phyloP scores from a whole-genome alignment of 2,797 vertebrate genomes.

The Gambusia yucatana region DNA sequence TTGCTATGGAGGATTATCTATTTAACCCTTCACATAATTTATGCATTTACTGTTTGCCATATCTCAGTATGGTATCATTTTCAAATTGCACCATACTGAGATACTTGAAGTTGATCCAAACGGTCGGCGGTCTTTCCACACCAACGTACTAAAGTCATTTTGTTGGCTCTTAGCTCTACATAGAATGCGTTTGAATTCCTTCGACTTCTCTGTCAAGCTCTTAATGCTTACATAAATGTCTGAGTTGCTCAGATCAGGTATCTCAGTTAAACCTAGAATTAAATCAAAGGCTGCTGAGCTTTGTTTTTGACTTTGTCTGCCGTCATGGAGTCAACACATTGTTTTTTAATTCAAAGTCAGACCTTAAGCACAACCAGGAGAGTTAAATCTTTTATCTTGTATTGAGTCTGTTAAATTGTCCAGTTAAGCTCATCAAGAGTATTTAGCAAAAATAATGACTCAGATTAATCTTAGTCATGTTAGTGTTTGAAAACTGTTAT shows the following conservation, averaged over 20 bases:
- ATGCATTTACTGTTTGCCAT: not conserved
- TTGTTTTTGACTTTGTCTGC: not conserved
- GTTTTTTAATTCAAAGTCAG: not conserved
- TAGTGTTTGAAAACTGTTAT: not conserved
- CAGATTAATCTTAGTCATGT: not conserved
- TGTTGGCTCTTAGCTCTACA: not conserved
- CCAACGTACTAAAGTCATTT: not conserved
- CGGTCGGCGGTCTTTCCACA: not conserved
- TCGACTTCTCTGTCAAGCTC: not conserved
- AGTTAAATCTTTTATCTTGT: not conserved
- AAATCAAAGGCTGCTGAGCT: not conserved
- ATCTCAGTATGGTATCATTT: not conserved
- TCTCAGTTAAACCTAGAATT: not conserved
- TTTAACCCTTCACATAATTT: not conserved
- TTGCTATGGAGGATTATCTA: not conserved
- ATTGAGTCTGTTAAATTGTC: not conserved
- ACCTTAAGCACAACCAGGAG: not conserved
- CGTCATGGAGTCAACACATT: not conserved
- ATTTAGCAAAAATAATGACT: not conserved
- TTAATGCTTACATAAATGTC: not conserved
- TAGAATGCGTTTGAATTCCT: not conserved
- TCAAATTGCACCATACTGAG: not conserved
- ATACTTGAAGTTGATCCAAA: not conserved
- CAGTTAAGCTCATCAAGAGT: not conserved
- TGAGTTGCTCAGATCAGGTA: not conserved